phyloP scores from a whole-genome alignment of 2,113 vertebrate species.

The Nothoprocta pentlandii region DNA sequence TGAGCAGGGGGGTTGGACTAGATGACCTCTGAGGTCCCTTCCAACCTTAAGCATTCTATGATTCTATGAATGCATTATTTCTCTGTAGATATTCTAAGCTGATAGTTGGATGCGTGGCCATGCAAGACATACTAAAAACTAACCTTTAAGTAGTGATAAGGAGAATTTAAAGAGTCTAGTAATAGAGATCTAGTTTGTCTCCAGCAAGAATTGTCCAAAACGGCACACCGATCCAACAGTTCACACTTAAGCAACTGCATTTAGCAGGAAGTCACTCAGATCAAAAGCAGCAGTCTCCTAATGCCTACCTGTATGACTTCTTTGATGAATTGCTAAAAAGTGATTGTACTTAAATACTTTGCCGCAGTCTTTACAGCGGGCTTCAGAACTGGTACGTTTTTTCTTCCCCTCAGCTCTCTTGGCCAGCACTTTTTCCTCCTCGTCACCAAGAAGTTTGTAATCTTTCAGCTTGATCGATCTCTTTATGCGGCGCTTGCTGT shows the following conservation, averaged over 20 bases:
- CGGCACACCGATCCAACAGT: not conserved
- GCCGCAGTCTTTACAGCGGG: slow-evolving; percentile 90
- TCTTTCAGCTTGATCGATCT: slow-evolving; percentile 88
- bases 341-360: slow-evolving; percentile 94
- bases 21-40: too few species aligned
- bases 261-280: not conserved
- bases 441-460: slow-evolving; percentile 85
- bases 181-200: not conserved
- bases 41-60: too few species aligned
- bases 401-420: slow-evolving; percentile 83
- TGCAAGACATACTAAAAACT: not conserved
- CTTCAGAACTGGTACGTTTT: slow-evolving; percentile 83
- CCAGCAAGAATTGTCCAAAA: not conserved
- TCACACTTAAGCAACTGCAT: not conserved
- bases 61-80: not conserved
- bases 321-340: slow-evolving; percentile 91
- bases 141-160: not conserved
- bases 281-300: not conserved
- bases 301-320: slow-evolving; percentile 91
- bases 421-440: slow-evolving; percentile 74
- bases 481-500: slow-evolving; percentile 87
- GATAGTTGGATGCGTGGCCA: not conserved
- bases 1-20: too few species aligned
- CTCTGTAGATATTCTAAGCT: not conserved
- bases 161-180: not conserved